Conservation (phyloP, 2,113 vertebrate species). For the Candoia aspera region DNA sequence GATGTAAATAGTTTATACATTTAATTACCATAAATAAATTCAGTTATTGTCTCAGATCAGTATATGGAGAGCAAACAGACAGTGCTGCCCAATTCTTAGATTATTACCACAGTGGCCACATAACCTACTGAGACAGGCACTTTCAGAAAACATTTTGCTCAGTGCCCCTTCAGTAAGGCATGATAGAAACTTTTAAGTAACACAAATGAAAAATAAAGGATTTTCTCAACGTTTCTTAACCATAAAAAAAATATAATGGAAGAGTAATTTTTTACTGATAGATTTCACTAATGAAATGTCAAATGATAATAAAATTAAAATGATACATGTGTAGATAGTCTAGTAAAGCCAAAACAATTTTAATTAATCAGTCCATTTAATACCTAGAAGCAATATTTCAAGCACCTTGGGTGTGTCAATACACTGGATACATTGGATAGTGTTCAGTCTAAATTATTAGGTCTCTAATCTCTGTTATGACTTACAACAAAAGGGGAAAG, state of each 20-base stretch:
- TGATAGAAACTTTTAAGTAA: not conserved
- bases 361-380: constrained; percentile 9
- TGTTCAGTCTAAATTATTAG: not conserved
- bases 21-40: not conserved
- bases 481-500: too few species aligned
- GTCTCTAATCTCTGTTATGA: too few species aligned
- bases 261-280: not conserved
- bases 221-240: not conserved
- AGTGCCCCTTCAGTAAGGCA: not conserved
- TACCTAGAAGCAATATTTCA: not conserved
- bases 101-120: not conserved
- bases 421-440: not conserved
- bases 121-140: not conserved
- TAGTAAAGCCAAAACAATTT: not conserved
- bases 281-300: not conserved
- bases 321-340: not conserved
- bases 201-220: not conserved
- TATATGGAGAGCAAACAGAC: not conserved
- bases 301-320: not conserved
- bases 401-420: not conserved
- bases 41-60: not conserved
- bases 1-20: not conserved
- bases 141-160: not conserved
- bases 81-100: not conserved
- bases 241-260: not conserved